Evolutionary conservation across 2,797 vertebrate genomes (phyloP).

Genomic region (Vipera latastei): DNA sequence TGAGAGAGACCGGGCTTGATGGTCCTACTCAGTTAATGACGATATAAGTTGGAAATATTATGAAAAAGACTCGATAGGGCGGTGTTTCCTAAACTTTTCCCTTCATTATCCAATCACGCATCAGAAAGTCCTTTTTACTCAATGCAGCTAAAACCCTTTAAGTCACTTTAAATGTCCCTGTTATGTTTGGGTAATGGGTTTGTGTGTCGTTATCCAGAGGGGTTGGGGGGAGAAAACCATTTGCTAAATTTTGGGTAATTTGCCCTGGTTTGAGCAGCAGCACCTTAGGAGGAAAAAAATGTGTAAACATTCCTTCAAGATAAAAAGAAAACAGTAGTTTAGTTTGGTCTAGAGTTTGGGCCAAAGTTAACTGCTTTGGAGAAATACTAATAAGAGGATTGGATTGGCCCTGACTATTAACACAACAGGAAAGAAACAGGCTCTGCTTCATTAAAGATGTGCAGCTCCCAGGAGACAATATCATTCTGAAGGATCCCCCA

Average conservation of each 20-base stretch:
- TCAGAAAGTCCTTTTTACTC: neutral
- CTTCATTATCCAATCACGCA: neutral
- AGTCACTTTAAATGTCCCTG: neutral
- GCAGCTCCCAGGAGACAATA: neutral
- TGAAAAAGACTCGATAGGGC: neutral
- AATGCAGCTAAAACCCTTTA: neutral
- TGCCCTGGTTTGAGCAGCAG: neutral
- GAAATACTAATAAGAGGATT: neutral
- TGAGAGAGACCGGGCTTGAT: neutral
- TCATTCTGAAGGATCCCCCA: neutral
- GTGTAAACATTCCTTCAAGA: no score
- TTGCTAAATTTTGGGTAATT: neutral
- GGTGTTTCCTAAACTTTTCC: neutral
- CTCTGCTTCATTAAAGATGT: neutral
- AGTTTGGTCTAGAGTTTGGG: neutral
- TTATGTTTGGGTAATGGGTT: neutral
- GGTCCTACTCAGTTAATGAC: neutral
- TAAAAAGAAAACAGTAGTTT: neutral
- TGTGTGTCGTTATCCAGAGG: neutral
- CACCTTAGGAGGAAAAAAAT: no score
- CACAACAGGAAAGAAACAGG: neutral
- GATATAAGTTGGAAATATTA: neutral
- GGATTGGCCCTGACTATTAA: neutral
- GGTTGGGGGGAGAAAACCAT: neutral
- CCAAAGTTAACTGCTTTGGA: neutral